Conservation (phyloP, 2,113 vertebrate genomes). For the Crocuta crocuta region DNA sequence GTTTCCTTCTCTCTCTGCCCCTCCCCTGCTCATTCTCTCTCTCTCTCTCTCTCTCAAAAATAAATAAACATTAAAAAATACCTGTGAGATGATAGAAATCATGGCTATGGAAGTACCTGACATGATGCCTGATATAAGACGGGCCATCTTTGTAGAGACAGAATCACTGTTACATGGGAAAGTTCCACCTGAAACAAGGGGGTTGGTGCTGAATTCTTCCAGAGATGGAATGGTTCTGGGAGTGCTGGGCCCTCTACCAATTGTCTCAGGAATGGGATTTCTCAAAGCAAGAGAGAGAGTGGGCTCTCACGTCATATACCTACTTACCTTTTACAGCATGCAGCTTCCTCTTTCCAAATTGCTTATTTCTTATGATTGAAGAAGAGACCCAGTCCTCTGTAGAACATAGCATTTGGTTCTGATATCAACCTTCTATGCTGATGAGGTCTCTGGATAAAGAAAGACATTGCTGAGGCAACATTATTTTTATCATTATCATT, state of each 20-base stretch:
- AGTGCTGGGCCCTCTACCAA: background rate
- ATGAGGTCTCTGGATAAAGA: background rate
- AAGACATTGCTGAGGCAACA: background rate
- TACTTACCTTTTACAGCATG: background rate
- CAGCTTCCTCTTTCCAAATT: background rate
- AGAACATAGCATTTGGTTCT: background rate
- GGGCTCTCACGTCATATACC: background rate
- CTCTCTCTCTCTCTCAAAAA: no score
- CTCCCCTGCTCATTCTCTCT: no score
- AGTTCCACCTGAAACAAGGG: background rate
- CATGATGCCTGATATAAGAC: background rate
- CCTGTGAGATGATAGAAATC: background rate
- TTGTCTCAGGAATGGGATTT: background rate
- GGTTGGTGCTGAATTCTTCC: background rate
- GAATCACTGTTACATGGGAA: background rate
- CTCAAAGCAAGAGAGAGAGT: background rate
- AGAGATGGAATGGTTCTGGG: background rate
- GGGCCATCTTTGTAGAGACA: background rate
- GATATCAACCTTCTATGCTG: background rate
- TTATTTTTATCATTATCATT: conserved; percentile 25
- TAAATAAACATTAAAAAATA: background rate
- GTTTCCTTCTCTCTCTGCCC: no score
- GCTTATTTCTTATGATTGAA: conserved; percentile 22
- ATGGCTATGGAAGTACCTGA: background rate
- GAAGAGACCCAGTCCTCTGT: background rate